Evolutionary conservation across 2,113 vertebrate species (phyloP).

Genomic region (Panurus biarmicus): DNA sequence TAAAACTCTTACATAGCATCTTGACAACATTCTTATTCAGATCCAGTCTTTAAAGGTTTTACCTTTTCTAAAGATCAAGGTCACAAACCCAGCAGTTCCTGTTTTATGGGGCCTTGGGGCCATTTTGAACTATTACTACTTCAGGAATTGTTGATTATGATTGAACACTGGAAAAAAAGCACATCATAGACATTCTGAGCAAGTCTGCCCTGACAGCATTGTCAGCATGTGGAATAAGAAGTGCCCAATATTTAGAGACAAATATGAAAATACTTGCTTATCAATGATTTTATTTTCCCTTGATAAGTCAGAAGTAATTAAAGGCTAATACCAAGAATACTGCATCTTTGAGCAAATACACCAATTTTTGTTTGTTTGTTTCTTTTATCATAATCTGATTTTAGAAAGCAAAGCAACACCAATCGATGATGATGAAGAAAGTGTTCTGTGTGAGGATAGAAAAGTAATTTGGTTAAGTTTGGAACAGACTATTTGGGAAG

Average conservation of each 20-base stretch:
- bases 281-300: background rate
- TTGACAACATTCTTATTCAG: constrained; percentile 5
- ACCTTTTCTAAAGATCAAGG: constrained; percentile 68
- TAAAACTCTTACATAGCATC: background rate
- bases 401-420: background rate
- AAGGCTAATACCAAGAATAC: background rate
- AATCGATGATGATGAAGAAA: background rate
- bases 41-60: constrained; percentile 35
- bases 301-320: background rate
- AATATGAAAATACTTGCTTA: background rate
- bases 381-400: background rate
- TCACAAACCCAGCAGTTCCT: constrained; percentile 37
- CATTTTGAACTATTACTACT: constrained; percentile 50
- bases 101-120: constrained; percentile 54
- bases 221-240: background rate
- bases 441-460: background rate
- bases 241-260: background rate
- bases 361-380: background rate
- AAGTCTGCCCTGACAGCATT: background rate
- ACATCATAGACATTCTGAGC: background rate
- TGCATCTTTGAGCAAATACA: background rate
- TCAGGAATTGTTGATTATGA: constrained; percentile 44
- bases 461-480: background rate
- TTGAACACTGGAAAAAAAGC: constrained; percentile 35
- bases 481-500: background rate